phyloP scores from a whole-genome alignment of 2,113 vertebrate species.

The Nibea albiflora region DNA sequence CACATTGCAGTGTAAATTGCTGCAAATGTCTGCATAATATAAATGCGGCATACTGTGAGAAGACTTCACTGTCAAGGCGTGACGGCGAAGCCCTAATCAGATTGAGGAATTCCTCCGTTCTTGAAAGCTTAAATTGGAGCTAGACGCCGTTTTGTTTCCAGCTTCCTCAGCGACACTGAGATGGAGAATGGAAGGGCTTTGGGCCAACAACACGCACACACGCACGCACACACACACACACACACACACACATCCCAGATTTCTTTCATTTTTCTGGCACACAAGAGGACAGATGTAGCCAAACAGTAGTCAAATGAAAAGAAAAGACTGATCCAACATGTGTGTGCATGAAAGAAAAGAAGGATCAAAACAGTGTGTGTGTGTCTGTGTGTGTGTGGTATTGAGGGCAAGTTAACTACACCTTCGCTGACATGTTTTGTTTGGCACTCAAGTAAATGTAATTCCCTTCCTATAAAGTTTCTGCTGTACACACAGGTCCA shows the following conservation, averaged over 20 bases:
- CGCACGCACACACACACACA: conserved; percentile 21
- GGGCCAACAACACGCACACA: conserved; percentile 29
- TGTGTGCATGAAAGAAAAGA: conserved; percentile 9
- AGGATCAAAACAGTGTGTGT: neutral
- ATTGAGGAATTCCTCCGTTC: conserved; percentile 60
- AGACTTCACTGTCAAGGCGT: neutral
- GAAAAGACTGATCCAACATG: conserved; percentile 13
- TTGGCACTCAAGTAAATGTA: neutral
- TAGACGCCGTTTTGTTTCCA: conserved; percentile 57
- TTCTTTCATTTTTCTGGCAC: conserved; percentile 37
- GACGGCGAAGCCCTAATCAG: conserved; percentile 27
- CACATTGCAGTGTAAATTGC: neutral
- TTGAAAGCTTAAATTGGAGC: conserved; percentile 34
- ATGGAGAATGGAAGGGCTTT: conserved; percentile 28
- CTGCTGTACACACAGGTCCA: neutral
- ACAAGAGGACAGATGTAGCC: neutral
- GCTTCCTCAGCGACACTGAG: conserved; percentile 53
- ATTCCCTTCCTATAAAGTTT: conserved; percentile 12
- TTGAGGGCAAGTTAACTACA: neutral
- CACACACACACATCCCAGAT: neutral
- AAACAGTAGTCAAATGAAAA: conserved; percentile 35
- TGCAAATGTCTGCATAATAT: conserved; percentile 3
- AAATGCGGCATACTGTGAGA: conserved; percentile 9
- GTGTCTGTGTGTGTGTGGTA: neutral
- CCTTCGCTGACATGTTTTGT: neutral